Percentiles rank a stretch among this genome's conserved stretches.
phyloP scores from a whole-genome alignment of 2,797 vertebrate species.

The Sciaenops ocellatus region DNA sequence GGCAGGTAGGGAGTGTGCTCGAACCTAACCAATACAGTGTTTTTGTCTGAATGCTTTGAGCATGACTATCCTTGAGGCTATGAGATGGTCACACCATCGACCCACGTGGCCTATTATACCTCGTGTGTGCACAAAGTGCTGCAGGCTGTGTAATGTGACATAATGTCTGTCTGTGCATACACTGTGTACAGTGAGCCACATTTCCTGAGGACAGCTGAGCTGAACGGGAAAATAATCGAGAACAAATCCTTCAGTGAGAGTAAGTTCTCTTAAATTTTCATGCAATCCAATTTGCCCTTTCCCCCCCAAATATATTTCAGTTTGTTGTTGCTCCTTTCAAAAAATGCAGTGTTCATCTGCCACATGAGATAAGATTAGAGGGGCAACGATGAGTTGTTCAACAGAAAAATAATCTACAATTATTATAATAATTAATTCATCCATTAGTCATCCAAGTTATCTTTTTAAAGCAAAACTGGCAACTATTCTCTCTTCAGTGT shows the following conservation, averaged over 20 bases:
- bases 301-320: neutral
- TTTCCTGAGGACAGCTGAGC: conserved; percentile 58
- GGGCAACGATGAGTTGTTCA: neutral
- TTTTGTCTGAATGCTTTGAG: conserved; percentile 13
- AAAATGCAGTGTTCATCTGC: neutral
- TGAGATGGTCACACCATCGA: neutral
- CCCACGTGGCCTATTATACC: conserved; percentile 34
- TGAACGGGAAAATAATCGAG: conserved; percentile 52
- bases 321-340: neutral
- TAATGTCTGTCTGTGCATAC: conserved; percentile 48
- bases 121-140: conserved; percentile 33
- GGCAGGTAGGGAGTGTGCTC: conserved; percentile 58
- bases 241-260: conserved; percentile 67
- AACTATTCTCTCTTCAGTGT: neutral
- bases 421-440: neutral
- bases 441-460: neutral
- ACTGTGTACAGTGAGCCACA: conserved; percentile 80
- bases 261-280: conserved; percentile 77
- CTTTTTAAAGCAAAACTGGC: neutral
- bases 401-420: neutral
- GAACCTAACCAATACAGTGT: neutral
- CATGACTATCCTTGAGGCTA: neutral
- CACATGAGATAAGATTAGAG: neutral
- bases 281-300: neutral
- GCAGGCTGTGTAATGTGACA: conserved; percentile 31